Evolutionary conservation across 92 coral and sea anemone genomes (phyloP), one percentile per base, ranked within the genome.

Genomic region (Parazoanthus atlanticus): DNA sequence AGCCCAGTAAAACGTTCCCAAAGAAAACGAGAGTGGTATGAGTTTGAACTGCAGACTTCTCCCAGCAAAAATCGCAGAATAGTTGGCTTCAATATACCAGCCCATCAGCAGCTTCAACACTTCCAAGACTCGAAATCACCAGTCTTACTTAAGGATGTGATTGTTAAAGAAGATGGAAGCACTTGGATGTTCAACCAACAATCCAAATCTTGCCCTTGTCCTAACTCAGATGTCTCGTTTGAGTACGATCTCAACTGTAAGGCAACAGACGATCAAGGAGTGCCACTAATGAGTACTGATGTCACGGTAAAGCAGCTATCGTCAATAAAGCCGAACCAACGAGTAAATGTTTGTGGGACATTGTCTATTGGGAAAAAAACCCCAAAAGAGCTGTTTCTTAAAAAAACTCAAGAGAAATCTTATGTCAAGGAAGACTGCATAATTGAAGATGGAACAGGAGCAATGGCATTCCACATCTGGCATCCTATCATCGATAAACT

Each of bases 351-450:
- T 25, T 82, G 88, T 89, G 88, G 88, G 12, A 89, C 81, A 34
- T 82, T 82, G 91, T 89, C 91, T 17, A 79, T 88, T n/a, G 86
- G 86, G 46, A 76, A 80, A 46, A 80, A 79, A 54, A 70, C 80
- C 54, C 91, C 82, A 6, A 73, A 81, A 74, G 80, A 82, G 36
- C 38, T 89, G 4, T 34, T 82, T 69, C 47, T 73, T 1, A 89
- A 82, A 81, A 19, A 74, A 89, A 82, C 66, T 58, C 82, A 82
- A 46, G 85, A 82, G 85, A 82, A 25, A 9, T 74, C 91, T 30
- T 82, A 38, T 54, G 91, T 89, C 12, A 89, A 89, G 73, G 91
- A 82, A 82, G 91, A 82, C 34, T 82, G 88, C 16, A 89, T 89
- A 61, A 46, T 84, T 30, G 88, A 89, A 40, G 88, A 89, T 74